Base-by-base conservation (phyloP, 1,140 invertebrate species). In the Mycetomoellerius zeteki region DNA sequence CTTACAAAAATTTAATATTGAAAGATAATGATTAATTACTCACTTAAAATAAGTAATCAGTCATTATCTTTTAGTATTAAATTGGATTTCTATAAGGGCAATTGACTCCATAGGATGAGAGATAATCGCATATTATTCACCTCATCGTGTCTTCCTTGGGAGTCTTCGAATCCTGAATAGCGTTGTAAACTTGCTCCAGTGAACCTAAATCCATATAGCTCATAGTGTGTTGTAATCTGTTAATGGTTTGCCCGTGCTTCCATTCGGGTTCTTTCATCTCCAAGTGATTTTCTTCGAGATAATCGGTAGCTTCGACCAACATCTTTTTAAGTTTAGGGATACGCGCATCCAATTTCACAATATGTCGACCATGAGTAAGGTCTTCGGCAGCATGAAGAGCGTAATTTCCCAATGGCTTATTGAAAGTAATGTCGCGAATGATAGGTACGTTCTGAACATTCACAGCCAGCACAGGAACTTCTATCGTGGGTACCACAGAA, bases 231-330 rank as follows among this genome's bases (percentile, higher is more conserved):
- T 94, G 33, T 30, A 96, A 80, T 16, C 93, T 91, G 58, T 94
- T 94, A 4, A 96, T 89, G 0, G 92, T 82, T 87, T 95, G 92
- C 10, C 93, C 91, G 21, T 94, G 90, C 43, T 94, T 92, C 85
- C 89, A 92, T 47, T 95, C 91, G 4, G 93, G 92, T 85, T 92
- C 87, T 64, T 91, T 86, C 16, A 92, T 86, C 0, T 94, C 89
- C 5, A 95, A 82, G 21, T 95, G 94, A 90, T 94, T 92, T 76
- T 94, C 91, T 47, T 95, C 88, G 1, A 95, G 69, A 75, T 95
- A 95, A 75, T 94, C 86, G 5, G 90, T 91, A 12, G 94, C 92
- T 14, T 94, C 91, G 3, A 72, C 69, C 16, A 96, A 86, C 89
- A 93, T 92, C 43, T 94, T 91, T 65, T 91, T 92, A 47, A 95